These are phyloP conservation scores for roundworm (Caenorhabditis elegans) DNA, from an alignment of 1,140 invertebrate species.

Conservation along the genomic window WBcel235 BX284605.5:5985501-5986000, in stretches of 20 bases:
- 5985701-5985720: constrained; percentile 63
- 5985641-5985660: constrained; percentile 49
- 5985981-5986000: neutral
- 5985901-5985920: constrained; percentile 50
- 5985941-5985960: constrained; percentile 56
- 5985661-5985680: constrained; percentile 62
- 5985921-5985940: constrained; percentile 58
- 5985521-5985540: neutral
- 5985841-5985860: constrained; percentile 39
- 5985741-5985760: constrained; percentile 63
- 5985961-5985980: neutral
- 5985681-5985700: constrained; percentile 57
- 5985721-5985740: constrained; percentile 54
- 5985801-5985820: constrained; percentile 47
- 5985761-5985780: constrained; percentile 60
- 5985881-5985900: constrained; percentile 58
- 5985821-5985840: neutral
- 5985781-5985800: constrained; percentile 57
- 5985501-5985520: neutral
- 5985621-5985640: neutral
- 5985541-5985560: neutral
- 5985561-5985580: neutral
- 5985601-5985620: constrained; percentile 1
- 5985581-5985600: neutral
- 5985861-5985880: constrained; percentile 59